These are phyloP conservation scores for Panorpa germanica DNA, from an alignment of 2,888 invertebrate genomes.

Conservation along the genomic window DNA sequence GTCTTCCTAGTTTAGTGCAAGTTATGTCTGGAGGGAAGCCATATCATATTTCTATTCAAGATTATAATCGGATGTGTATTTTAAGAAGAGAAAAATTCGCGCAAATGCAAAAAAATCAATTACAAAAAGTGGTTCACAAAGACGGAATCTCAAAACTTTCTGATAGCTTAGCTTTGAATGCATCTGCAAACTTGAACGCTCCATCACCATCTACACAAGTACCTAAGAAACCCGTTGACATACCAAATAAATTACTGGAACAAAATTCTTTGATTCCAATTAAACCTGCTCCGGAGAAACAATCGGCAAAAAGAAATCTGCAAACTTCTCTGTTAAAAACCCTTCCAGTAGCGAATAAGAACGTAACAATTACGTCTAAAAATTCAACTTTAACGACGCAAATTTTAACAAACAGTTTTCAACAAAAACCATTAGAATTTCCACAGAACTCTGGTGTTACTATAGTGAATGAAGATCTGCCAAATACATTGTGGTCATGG, in stretches of 20 bases:
- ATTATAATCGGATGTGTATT: slow-evolving; percentile 64
- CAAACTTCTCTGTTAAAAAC: too few relatives aligned
- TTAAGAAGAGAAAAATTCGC: slow-evolving; percentile 45
- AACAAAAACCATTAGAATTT: too few relatives aligned
- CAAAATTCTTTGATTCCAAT: slow-evolving; percentile 14
- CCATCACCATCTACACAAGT: slow-evolving; percentile 4
- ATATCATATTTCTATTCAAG: slow-evolving; percentile 57
- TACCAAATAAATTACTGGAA: slow-evolving; percentile 14
- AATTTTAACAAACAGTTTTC: too few relatives aligned
- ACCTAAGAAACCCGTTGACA: slow-evolving; percentile 10
- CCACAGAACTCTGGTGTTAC: too few relatives aligned
- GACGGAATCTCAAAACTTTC: too few relatives aligned
- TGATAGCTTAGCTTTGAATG: too few relatives aligned
- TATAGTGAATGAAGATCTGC: too few relatives aligned
- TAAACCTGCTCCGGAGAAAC: slow-evolving; percentile 3
- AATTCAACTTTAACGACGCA: too few relatives aligned
- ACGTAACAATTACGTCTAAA: too few relatives aligned
- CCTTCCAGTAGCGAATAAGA: too few relatives aligned
- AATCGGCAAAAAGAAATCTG: slow-evolving; percentile 9
- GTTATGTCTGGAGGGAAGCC: slow-evolving; percentile 61
- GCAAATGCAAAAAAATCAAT: slow-evolving; percentile 32
- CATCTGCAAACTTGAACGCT: slow-evolving; percentile 5
- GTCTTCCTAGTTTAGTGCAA: slow-evolving; percentile 45
- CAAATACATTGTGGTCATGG: too few relatives aligned
- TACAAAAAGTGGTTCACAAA: too few relatives aligned